Conservation (phyloP, 2,113 vertebrate species). For the Eudyptes chrysolophus region DNA sequence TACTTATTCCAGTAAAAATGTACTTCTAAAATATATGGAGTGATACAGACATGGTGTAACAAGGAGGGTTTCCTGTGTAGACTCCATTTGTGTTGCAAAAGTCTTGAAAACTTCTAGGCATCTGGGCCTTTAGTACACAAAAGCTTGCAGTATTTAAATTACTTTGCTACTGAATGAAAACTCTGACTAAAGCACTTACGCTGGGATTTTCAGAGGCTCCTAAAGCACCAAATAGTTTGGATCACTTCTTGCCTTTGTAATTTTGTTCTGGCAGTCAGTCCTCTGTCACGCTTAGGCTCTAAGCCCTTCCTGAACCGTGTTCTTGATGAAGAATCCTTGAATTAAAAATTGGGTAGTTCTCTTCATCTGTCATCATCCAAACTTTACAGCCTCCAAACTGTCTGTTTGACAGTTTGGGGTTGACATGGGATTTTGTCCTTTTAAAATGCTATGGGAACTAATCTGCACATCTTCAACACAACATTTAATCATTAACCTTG, state of each 20-base stretch:
- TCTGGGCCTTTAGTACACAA: background rate
- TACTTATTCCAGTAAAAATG: background rate
- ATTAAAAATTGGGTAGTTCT: background rate
- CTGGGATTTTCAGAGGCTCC: background rate
- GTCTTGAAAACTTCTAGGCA: background rate
- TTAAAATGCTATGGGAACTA: background rate
- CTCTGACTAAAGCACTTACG: background rate
- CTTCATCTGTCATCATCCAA: background rate
- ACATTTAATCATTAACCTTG: background rate
- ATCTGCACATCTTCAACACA: background rate
- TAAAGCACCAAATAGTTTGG: background rate
- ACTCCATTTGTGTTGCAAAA: background rate
- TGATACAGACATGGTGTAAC: background rate
- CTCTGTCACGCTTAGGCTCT: background rate
- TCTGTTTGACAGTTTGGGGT: background rate
- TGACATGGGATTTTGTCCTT: background rate
- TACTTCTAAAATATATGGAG: background rate
- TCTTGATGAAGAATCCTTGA: background rate
- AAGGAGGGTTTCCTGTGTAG: background rate
- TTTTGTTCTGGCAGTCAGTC: background rate
- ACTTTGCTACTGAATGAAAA: background rate
- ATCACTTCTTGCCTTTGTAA: background rate
- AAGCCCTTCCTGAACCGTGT: background rate
- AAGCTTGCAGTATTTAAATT: background rate
- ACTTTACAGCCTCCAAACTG: background rate